Percentiles rank a stretch among this genome's conserved stretches.
Conservation (phyloP, 2,888 invertebrate species). For the Campaea margaritaria region DNA sequence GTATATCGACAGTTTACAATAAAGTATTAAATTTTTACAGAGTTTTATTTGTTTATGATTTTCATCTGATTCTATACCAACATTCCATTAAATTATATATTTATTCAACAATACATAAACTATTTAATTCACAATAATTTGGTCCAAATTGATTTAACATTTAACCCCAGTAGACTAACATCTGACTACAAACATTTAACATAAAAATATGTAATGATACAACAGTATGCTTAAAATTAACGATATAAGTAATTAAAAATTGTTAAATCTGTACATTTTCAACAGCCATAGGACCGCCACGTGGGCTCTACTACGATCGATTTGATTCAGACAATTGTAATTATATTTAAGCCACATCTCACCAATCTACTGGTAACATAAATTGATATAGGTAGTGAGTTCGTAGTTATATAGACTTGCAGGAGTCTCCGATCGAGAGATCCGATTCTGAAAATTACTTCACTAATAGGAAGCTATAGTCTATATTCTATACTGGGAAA, state of each 20-base stretch:
- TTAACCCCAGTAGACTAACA: not conserved
- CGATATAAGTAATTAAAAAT: slow-evolving; percentile 9
- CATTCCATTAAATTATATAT: not conserved
- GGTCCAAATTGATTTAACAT: not conserved
- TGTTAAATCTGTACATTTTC: slow-evolving; percentile 4
- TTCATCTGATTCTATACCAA: slow-evolving; percentile 1
- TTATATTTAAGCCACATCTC: too few relatives aligned
- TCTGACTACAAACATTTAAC: not conserved
- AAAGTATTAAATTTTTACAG: slow-evolving; percentile 14
- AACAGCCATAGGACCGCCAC: slow-evolving; percentile 6
- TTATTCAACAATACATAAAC: not conserved
- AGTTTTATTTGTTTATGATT: slow-evolving; percentile 1
- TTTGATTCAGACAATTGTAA: not conserved
- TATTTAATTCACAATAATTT: not conserved
- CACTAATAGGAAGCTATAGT: too few relatives aligned
- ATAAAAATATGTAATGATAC: slow-evolving; percentile 1
- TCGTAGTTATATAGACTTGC: too few relatives aligned
- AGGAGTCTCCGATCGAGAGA: too few relatives aligned
- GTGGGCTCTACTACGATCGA: not conserved
- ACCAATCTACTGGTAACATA: too few relatives aligned
- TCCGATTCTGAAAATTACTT: too few relatives aligned
- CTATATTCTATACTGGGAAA: too few relatives aligned
- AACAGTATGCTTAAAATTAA: slow-evolving; percentile 11
- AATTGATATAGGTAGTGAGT: too few relatives aligned
- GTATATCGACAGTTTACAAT: slow-evolving; percentile 28